Evolutionary conservation across 2,113 vertebrate species (phyloP).

Genomic region (Gila orcuttii): DNA sequence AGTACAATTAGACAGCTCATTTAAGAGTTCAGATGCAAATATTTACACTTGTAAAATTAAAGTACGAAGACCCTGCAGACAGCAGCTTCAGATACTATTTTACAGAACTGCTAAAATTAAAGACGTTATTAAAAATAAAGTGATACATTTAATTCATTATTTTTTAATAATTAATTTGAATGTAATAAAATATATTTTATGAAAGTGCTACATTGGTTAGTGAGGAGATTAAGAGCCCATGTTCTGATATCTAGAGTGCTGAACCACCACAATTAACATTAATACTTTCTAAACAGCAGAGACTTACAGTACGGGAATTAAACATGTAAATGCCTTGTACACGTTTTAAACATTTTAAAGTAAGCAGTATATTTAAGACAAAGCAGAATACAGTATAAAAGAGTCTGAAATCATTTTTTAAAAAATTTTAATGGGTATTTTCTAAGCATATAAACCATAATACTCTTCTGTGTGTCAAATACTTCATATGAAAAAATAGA

Average conservation of each 20-base stretch:
- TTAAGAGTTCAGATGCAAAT: background rate
- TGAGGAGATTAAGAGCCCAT: conserved; percentile 4
- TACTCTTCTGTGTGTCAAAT: background rate
- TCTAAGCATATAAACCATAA: background rate
- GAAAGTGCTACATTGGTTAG: background rate
- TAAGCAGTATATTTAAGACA: background rate
- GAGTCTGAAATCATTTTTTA: background rate
- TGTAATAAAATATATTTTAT: background rate
- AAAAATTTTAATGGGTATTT: background rate
- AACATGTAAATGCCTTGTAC: background rate
- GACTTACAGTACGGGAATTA: background rate
- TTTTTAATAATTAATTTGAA: background rate
- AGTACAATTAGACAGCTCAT: background rate
- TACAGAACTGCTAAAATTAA: background rate
- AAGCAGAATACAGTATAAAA: background rate
- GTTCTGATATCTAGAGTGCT: conserved; percentile 53
- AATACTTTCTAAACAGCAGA: background rate
- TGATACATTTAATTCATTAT: background rate
- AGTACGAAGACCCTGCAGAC: background rate
- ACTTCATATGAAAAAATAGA: background rate
- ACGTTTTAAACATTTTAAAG: background rate
- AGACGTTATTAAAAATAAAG: background rate
- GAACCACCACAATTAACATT: conserved; percentile 29
- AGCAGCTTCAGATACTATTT: background rate
- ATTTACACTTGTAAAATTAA: background rate